Evolutionary conservation across 2,797 vertebrate genomes (phyloP).

Genomic region (Chromobotia macracanthus): DNA sequence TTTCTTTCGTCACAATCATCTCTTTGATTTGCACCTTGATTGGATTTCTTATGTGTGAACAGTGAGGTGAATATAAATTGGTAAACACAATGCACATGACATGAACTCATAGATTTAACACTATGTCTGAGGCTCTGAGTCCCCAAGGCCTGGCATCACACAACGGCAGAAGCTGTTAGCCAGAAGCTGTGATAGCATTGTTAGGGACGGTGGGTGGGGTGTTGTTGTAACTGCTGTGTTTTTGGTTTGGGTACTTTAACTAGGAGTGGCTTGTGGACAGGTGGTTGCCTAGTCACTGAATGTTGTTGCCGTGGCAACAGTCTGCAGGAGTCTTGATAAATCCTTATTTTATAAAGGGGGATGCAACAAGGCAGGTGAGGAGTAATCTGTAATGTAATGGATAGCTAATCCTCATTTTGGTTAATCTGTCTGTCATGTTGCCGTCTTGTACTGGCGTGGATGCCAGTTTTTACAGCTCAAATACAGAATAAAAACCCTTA

Average conservation of each 20-base stretch:
- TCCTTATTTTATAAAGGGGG: conserved; percentile 6
- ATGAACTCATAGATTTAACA: not conserved
- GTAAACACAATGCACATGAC: not conserved
- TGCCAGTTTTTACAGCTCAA: conserved; percentile 47
- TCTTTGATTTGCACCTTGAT: not conserved
- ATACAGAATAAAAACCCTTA: conserved; percentile 51
- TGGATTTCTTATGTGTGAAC: not conserved
- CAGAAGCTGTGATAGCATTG: conserved; percentile 34
- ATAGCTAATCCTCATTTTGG: conserved; percentile 49
- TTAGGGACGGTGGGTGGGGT: conserved; percentile 22
- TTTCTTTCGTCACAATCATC: not conserved
- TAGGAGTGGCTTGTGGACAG: conserved; percentile 30
- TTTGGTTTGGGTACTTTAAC: conserved; percentile 30
- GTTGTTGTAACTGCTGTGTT: conserved; percentile 40
- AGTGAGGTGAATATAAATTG: not conserved
- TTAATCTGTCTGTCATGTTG: conserved; percentile 59
- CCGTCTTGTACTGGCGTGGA: conserved; percentile 48
- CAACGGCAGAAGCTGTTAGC: conserved; percentile 15
- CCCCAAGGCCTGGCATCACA: not conserved
- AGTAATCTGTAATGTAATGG: conserved; percentile 52
- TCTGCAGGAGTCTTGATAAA: conserved; percentile 20
- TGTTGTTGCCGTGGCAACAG: conserved; percentile 33
- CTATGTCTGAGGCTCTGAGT: not conserved
- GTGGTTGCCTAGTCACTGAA: conserved; percentile 33
- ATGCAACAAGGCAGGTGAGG: conserved; percentile 35